A percentile compares a stretch with the other conserved stretches of the same genome.
Conservation (phyloP, 2,113 vertebrate genomes). For the chimpanzee (Pan troglodytes) region NHGRI_mPanTro3-v2.1_pri NC_072410.2:43850501-43851000, state of each 20-base stretch:
- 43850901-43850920: not conserved
- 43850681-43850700: not conserved
- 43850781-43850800: not conserved
- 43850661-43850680: not conserved
- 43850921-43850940: not conserved
- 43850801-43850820: not conserved
- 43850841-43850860: no score
- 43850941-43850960: not conserved
- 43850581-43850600: not conserved
- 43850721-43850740: not conserved
- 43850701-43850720: not conserved
- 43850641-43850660: not conserved
- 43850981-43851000: not conserved
- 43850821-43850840: not conserved
- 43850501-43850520: not conserved
- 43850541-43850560: not conserved
- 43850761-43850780: not conserved
- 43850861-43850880: not conserved
- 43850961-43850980: not conserved
- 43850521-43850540: not conserved
- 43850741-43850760: not conserved
- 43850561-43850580: not conserved
- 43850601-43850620: not conserved
- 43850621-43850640: not conserved
- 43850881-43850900: not conserved